Conservation (phyloP, 2,888 invertebrate genomes). For the Pheosia tremula region DNA sequence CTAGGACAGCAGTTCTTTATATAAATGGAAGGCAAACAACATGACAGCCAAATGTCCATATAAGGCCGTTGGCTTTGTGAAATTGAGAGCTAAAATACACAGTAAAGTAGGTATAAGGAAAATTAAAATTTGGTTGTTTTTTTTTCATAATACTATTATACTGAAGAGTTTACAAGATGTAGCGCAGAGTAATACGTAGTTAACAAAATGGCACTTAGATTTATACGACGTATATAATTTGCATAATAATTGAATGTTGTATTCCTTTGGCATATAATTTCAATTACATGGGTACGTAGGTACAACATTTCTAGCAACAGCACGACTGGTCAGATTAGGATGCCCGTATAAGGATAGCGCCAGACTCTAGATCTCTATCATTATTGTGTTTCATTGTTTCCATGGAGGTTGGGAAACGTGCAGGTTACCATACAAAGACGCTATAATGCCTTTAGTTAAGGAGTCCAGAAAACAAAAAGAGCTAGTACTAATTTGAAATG, state of each 20-base stretch:
- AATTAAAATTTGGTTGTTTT: background rate
- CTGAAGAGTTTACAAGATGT: too few relatives aligned
- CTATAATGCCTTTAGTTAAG: background rate
- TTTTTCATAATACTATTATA: too few relatives aligned
- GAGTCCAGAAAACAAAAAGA: background rate
- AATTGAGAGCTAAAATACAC: background rate
- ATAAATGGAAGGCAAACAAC: background rate
- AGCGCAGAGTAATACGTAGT: too few relatives aligned
- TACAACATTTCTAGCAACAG: background rate
- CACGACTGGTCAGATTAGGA: conserved; percentile 6
- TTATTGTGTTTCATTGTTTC: conserved; percentile 9
- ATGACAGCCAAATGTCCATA: background rate
- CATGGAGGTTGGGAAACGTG: background rate
- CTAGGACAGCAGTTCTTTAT: background rate
- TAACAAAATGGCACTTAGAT: too few relatives aligned
- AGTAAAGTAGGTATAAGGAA: background rate
- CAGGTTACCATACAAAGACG: background rate
- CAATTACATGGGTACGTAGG: background rate
- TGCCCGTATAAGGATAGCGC: background rate
- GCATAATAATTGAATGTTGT: background rate
- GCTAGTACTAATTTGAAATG: background rate
- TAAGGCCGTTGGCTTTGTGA: background rate
- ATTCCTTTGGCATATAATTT: background rate
- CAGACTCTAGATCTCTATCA: conserved; percentile 3
- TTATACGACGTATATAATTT: background rate